Conservation (phyloP, 2,797 vertebrate species). For the Perodicticus potto region DNA sequence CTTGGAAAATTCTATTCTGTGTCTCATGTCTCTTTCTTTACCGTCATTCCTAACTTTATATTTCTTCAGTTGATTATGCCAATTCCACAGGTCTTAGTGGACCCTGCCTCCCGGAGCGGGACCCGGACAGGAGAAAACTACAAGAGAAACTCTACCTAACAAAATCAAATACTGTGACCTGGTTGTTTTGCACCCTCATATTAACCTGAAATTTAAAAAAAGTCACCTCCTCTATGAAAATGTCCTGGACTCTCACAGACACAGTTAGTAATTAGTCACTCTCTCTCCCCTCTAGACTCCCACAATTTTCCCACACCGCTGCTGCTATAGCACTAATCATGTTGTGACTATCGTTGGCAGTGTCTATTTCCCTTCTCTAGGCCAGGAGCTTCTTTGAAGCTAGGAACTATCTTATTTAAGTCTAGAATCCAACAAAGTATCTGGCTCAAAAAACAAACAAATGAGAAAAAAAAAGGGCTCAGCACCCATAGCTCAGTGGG, state of each 20-base stretch:
- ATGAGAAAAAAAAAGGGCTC: no score
- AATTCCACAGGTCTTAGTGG: no score
- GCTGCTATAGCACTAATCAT: neutral
- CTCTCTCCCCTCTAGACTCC: neutral
- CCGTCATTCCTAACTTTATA: no score
- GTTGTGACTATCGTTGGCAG: neutral
- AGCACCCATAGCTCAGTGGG: no score
- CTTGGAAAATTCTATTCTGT: no score
- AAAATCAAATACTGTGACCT: no score
- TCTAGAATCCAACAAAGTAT: neutral
- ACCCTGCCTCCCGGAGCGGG: no score
- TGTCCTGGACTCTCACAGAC: neutral
- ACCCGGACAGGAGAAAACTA: no score
- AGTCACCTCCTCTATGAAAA: constrained; percentile 11
- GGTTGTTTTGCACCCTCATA: no score
- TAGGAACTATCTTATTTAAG: neutral
- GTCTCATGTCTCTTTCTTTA: no score
- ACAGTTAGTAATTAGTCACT: constrained; percentile 13
- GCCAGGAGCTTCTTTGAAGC: neutral
- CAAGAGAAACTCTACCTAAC: no score
- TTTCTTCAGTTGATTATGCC: no score
- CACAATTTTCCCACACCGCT: neutral
- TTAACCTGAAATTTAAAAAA: neutral
- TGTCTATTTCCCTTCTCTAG: neutral
- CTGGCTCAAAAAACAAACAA: neutral